Percentiles rank a stretch among this genome's conserved stretches.
These are phyloP conservation scores for Gonioctena quinquepunctata DNA, from an alignment of 1,140 invertebrate species.

Conservation along the genomic window DNA sequence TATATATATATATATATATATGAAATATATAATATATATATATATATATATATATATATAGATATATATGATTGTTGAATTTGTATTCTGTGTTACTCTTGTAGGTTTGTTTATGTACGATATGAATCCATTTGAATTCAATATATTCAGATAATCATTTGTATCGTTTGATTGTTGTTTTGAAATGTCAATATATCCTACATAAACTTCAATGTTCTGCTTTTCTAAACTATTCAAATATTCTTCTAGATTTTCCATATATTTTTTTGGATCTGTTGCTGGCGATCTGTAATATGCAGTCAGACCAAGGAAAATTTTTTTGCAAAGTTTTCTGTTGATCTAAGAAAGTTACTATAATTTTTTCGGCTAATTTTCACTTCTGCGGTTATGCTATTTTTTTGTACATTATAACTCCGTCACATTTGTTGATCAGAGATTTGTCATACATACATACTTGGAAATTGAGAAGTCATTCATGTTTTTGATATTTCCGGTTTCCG, in stretches of 20 bases:
- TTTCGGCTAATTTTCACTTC: not conserved
- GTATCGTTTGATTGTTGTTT: not conserved
- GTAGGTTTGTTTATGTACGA: no score
- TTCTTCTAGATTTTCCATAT: not conserved
- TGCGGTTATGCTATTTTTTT: not conserved
- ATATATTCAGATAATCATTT: no score
- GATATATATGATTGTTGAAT: no score
- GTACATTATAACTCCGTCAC: slow-evolving; percentile 8
- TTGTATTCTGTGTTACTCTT: no score
- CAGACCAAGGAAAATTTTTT: not conserved
- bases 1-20: no score
- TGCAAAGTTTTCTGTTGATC: not conserved
- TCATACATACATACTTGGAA: not conserved
- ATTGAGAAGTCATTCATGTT: not conserved
- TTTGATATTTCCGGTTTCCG: slow-evolving; percentile 2
- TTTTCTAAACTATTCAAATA: not conserved
- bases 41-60: no score
- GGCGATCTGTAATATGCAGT: not conserved
- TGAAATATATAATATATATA: no score
- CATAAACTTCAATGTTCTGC: not conserved
- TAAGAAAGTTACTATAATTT: not conserved
- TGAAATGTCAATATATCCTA: not conserved
- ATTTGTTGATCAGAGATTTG: slow-evolving; percentile 7
- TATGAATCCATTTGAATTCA: no score
- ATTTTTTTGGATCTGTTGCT: not conserved